These are phyloP conservation scores for Sminthopsis crassicaudata DNA, from an alignment of 2,113 vertebrate genomes.

Conservation along the genomic window DNA sequence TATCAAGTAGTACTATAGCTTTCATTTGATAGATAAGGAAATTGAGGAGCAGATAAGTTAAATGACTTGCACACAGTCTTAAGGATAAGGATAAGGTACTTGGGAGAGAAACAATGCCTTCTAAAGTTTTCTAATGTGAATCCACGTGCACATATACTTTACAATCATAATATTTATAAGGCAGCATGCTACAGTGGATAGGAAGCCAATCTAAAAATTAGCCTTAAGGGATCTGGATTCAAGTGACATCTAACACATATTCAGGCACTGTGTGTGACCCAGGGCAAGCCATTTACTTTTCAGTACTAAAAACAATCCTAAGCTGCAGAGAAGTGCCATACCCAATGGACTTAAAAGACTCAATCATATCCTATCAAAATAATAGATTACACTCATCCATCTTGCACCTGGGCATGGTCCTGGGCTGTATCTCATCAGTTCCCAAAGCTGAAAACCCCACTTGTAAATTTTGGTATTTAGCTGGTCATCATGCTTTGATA, in stretches of 20 bases:
- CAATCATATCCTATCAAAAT: neutral
- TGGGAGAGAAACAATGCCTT: neutral
- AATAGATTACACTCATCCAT: neutral
- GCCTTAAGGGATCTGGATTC: neutral
- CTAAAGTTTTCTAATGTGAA: neutral
- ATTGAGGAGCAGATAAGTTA: neutral
- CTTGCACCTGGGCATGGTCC: neutral
- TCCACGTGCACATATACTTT: neutral
- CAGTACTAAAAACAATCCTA: neutral
- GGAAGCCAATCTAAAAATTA: conserved; percentile 3
- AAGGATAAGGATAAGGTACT: neutral
- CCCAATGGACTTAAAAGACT: neutral
- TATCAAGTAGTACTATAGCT: too few species aligned
- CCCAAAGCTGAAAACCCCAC: neutral
- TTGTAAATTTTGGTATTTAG: conserved; percentile 56
- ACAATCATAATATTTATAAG: neutral
- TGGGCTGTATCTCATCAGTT: neutral
- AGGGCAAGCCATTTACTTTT: neutral
- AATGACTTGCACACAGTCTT: neutral
- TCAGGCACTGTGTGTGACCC: neutral
- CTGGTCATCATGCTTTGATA: conserved; percentile 52
- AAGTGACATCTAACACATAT: neutral
- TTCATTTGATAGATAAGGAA: neutral
- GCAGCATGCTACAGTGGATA: neutral
- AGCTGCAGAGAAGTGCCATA: neutral